These are phyloP conservation scores for Oeneis ivallda DNA, from an alignment of 2,888 invertebrate species.

Conservation along the genomic window DNA sequence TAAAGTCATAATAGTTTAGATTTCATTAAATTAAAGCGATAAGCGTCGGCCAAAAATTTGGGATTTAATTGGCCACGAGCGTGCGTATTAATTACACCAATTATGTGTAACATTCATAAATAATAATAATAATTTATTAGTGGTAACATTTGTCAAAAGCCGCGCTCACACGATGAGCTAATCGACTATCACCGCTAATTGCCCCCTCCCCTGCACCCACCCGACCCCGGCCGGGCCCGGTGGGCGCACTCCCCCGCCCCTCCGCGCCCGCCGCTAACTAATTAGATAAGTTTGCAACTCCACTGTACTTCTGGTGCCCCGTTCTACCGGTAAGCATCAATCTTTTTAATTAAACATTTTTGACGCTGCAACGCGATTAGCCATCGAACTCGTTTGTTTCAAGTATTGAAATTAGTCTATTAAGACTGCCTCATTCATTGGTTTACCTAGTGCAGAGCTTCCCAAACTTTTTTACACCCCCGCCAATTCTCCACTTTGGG, in stretches of 20 bases:
- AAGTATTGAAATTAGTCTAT: conserved; percentile 30
- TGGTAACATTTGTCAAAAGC: conserved; percentile 79
- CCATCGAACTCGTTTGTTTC: conserved; percentile 72
- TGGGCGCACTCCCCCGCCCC: conserved; percentile 40
- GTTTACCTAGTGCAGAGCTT: too few relatives aligned
- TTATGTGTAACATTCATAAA: conserved; percentile 66
- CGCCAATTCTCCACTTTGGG: too few relatives aligned
- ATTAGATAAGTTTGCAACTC: conserved; percentile 82
- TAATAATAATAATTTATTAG: conserved; percentile 75
- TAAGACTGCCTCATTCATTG: background rate
- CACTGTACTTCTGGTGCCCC: conserved; percentile 78
- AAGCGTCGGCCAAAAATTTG: conserved; percentile 46
- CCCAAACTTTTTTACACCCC: too few relatives aligned
- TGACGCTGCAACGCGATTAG: conserved; percentile 77
- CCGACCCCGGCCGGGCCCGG: conserved; percentile 43
- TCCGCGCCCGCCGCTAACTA: conserved; percentile 64
- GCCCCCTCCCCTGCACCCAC: conserved; percentile 55
- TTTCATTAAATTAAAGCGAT: conserved; percentile 46
- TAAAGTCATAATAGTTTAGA: conserved; percentile 35
- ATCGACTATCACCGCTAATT: conserved; percentile 82
- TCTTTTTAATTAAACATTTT: conserved; percentile 82
- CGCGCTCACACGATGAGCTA: conserved; percentile 80
- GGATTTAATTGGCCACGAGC: conserved; percentile 48
- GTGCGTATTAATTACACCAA: conserved; percentile 60
- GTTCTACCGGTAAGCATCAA: conserved; percentile 78